Evolutionary conservation across 1,140 invertebrate species (phyloP).

Genomic region (Dermatophagoides farinae): DNA sequence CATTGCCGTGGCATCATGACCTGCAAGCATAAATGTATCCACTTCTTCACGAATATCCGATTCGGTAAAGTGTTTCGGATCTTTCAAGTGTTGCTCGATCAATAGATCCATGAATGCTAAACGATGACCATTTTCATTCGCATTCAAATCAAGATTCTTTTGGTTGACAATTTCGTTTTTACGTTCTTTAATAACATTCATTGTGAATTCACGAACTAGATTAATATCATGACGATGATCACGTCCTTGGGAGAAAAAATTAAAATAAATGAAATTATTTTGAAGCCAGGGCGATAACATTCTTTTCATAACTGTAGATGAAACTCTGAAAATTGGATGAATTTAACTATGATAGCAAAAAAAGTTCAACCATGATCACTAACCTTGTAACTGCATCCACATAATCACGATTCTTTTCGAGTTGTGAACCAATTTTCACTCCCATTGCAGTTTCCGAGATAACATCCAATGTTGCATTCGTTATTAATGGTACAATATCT

Average conservation of each 20-base stretch:
- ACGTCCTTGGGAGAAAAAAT: constrained; percentile 26
- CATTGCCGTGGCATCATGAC: constrained; percentile 16
- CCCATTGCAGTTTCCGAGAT: constrained; percentile 64
- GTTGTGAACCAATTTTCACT: constrained; percentile 41
- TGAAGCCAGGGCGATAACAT: constrained; percentile 60
- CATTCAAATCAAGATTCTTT: neutral
- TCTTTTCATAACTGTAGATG: constrained; percentile 34
- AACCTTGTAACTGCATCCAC: constrained; percentile 35
- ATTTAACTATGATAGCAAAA: too few relatives aligned
- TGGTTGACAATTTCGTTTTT: constrained; percentile 34
- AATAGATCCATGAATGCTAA: constrained; percentile 81
- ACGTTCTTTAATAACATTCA: constrained; percentile 27
- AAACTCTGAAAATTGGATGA: too few relatives aligned
- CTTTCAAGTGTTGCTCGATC: constrained; percentile 39
- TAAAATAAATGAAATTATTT: constrained; percentile 55
- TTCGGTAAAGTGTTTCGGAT: constrained; percentile 46
- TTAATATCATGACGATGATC: neutral
- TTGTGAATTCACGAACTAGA: neutral
- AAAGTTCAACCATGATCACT: too few relatives aligned
- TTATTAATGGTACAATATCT: constrained; percentile 50
- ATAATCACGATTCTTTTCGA: constrained; percentile 43
- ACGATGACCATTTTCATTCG: constrained; percentile 34
- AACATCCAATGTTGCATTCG: constrained; percentile 68
- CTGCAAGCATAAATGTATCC: constrained; percentile 26
- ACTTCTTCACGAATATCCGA: constrained; percentile 46